phyloP scores from a whole-genome alignment of 1,140 invertebrate genomes.

The Oreohelix idahoensis region DNA sequence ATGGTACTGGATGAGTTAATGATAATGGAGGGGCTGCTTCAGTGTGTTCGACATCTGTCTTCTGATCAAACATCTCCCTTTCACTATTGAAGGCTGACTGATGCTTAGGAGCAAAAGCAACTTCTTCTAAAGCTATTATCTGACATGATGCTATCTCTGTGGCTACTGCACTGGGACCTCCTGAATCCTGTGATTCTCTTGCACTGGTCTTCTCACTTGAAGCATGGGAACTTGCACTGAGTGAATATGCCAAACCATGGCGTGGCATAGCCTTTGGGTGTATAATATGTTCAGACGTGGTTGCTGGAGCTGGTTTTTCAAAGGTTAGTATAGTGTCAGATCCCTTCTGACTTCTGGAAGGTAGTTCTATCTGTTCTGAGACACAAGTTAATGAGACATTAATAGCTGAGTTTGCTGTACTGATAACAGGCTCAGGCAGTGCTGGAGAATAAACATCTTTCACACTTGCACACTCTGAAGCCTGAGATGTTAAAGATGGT shows the following conservation, averaged over 20 bases:
- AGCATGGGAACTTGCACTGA: background rate
- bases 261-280: background rate
- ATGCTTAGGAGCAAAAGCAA: background rate
- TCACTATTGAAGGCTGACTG: background rate
- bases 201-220: background rate
- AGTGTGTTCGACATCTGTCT: background rate
- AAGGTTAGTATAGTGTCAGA: background rate
- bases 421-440: background rate
- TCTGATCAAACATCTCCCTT: background rate
- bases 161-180: background rate
- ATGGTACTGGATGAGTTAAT: too few species aligned
- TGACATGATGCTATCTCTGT: background rate
- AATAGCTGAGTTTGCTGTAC: background rate
- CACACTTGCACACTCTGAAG: background rate
- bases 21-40: background rate
- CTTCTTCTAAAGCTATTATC: background rate
- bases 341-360: background rate
- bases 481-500: background rate
- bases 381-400: background rate
- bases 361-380: background rate
- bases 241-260: background rate
- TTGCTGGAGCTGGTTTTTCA: background rate
- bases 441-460: background rate
- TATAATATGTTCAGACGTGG: background rate
- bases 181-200: background rate